Percentiles rank a stretch among this genome's conserved stretches.
Conservation (phyloP, 2,113 vertebrate species). For the Leiothrix lutea region DNA sequence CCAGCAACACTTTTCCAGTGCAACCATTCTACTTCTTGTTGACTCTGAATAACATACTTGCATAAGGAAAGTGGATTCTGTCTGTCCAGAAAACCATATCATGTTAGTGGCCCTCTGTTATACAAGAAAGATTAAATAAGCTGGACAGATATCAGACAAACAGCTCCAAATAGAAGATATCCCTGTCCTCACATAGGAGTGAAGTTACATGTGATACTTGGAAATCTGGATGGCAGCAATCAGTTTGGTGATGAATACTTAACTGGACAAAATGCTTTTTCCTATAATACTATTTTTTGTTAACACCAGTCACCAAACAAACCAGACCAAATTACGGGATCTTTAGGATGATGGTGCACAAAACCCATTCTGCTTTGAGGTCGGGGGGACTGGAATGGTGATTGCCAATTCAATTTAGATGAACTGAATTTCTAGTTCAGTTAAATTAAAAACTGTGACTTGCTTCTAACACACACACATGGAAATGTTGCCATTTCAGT, state of each 20-base stretch:
- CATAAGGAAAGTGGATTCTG: not conserved
- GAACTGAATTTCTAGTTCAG: not conserved
- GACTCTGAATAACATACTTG: not conserved
- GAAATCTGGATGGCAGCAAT: not conserved
- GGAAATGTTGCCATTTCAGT: not conserved
- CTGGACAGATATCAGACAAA: not conserved
- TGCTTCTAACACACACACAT: not conserved
- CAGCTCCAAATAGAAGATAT: not conserved
- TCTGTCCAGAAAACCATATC: not conserved
- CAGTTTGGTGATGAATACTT: slow-evolving; percentile 9
- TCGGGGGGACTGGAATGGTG: not conserved
- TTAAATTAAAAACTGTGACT: not conserved
- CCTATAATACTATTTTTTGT: not conserved
- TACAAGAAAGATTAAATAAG: not conserved
- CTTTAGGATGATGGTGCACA: not conserved
- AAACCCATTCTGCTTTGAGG: not conserved
- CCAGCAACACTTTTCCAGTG: not conserved
- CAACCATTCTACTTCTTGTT: not conserved
- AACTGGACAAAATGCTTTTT: not conserved
- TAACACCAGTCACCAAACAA: not conserved
- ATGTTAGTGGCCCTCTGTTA: not conserved
- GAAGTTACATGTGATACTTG: not conserved
- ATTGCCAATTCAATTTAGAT: not conserved
- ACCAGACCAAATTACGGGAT: not conserved
- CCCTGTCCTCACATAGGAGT: not conserved